phyloP scores from a whole-genome alignment of 1,140 invertebrate genomes.

The Temnothorax longispinosus region DNA sequence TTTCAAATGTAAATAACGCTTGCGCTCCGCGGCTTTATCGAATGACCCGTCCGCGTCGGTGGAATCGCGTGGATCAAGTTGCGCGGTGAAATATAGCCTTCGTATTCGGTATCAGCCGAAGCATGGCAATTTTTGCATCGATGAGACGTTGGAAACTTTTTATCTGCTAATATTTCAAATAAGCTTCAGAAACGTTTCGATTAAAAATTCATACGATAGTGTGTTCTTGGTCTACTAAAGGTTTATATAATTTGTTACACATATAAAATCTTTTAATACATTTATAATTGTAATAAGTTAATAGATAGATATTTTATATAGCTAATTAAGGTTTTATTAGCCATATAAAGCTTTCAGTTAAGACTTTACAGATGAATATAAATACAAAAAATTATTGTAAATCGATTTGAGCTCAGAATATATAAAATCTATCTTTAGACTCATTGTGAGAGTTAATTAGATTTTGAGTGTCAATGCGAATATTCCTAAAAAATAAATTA shows the following conservation, averaged over 20 bases:
- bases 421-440: neutral
- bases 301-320: neutral
- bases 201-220: neutral
- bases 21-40: neutral
- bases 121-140: neutral
- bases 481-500: neutral
- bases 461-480: neutral
- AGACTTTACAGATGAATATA: neutral
- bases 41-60: neutral
- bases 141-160: neutral
- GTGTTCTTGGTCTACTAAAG: neutral
- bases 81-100: slow-evolving; percentile 5
- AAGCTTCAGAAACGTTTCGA: neutral
- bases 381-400: neutral
- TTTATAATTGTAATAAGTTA: neutral
- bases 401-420: neutral
- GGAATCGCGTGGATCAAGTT: slow-evolving; percentile 6
- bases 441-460: neutral
- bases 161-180: neutral
- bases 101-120: too few relatives aligned
- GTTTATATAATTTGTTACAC: neutral
- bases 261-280: neutral
- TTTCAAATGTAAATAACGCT: slow-evolving; percentile 39
- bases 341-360: too few relatives aligned
- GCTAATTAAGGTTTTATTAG: neutral